A percentile compares a stretch with the other conserved stretches of the same genome.
These are phyloP conservation scores for Rhinolophus ferrumequinum DNA, from an alignment of 2,113 vertebrate species.

Conservation along the genomic window DNA sequence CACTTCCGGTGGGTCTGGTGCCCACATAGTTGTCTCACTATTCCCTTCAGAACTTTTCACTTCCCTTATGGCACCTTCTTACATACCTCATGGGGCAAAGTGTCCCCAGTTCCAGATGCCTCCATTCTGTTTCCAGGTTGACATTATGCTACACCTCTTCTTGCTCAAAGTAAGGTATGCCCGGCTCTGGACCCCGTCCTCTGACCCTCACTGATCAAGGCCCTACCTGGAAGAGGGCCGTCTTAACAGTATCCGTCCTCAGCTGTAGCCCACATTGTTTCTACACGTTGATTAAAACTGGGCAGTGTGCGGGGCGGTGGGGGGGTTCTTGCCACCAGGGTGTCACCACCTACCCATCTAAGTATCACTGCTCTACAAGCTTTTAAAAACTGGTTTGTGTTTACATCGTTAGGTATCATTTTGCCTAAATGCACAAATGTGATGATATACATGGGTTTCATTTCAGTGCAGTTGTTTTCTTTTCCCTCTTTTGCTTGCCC, in stretches of 20 bases:
- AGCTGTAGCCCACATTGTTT: background rate
- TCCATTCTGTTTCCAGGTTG: background rate
- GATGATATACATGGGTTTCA: background rate
- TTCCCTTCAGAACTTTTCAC: background rate
- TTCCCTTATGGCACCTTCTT: background rate
- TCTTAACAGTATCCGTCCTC: background rate
- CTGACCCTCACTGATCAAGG: background rate
- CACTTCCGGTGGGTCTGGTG: fast-evolving
- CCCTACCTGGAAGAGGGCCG: background rate
- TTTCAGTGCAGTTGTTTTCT: background rate
- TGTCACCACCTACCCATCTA: background rate
- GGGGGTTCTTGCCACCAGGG: background rate
- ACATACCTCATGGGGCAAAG: fast-evolving
- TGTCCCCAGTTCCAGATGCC: background rate
- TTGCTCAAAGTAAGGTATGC: too few species aligned
- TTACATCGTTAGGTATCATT: background rate
- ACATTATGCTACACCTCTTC: background rate
- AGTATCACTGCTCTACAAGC: background rate
- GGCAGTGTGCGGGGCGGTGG: background rate
- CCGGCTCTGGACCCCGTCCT: fast-evolving
- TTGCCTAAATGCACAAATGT: background rate
- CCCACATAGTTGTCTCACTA: fast-evolving
- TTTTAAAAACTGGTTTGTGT: background rate
- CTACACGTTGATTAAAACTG: background rate
- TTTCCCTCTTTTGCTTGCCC: background rate